Conservation (phyloP, 1,140 invertebrate genomes). For the Heliconius eleuchia region DNA sequence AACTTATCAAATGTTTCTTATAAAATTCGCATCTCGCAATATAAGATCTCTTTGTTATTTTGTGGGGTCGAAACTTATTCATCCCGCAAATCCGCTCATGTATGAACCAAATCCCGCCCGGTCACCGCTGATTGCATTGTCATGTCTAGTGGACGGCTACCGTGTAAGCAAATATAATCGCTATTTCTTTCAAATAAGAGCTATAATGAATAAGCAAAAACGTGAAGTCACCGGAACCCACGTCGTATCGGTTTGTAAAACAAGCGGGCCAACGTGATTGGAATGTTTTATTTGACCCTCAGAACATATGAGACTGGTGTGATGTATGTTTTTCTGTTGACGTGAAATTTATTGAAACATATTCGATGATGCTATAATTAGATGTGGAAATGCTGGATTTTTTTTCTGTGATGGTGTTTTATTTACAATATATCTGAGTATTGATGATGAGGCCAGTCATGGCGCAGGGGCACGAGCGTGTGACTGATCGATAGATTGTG, state of each 20-base stretch:
- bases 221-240: constrained; percentile 53
- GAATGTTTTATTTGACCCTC: constrained; percentile 77
- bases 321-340: constrained; percentile 76
- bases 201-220: constrained; percentile 39
- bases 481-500: no score
- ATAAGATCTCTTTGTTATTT: constrained; percentile 77
- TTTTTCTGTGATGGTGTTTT: not conserved
- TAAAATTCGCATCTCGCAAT: constrained; percentile 70
- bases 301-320: constrained; percentile 77
- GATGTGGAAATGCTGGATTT: not conserved
- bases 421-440: not conserved
- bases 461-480: no score
- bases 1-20: constrained; percentile 69
- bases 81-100: constrained; percentile 80
- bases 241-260: constrained; percentile 78
- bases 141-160: constrained; percentile 65
- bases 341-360: constrained; percentile 55
- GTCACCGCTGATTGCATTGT: constrained; percentile 81
- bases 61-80: constrained; percentile 80
- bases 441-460: no score
- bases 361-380: constrained; percentile 26
- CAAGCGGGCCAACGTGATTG: constrained; percentile 77
- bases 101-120: constrained; percentile 79
- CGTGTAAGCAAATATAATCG: not conserved
- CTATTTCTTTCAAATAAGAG: constrained; percentile 30